phyloP scores from a whole-genome alignment of 2,888 invertebrate genomes.

The Abrostola triplasia region DNA sequence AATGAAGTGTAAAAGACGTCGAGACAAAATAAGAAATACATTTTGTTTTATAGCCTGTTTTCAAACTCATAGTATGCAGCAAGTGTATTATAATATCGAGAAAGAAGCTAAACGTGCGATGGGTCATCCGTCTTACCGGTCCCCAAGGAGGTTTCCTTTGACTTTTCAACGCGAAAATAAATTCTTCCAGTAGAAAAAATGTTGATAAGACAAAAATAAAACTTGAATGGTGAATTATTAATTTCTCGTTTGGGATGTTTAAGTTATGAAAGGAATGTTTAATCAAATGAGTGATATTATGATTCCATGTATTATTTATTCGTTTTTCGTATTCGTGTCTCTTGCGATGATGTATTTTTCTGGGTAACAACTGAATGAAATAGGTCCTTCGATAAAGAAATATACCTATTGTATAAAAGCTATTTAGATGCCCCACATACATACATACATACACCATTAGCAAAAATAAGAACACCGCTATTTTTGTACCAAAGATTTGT shows the following conservation, averaged over 20 bases:
- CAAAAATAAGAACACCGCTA: no score
- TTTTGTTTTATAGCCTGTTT: background rate
- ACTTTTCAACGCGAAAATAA: constrained; percentile 37
- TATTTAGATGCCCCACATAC: no score
- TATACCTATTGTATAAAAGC: no score
- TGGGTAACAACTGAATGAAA: no score
- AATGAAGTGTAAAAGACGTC: no score
- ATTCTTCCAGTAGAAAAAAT: constrained; percentile 36
- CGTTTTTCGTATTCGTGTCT: no score
- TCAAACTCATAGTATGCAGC: constrained; percentile 1
- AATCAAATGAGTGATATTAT: background rate
- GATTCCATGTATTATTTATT: no score
- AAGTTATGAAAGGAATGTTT: background rate
- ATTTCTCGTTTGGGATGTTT: background rate
- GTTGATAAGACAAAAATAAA: constrained; percentile 31
- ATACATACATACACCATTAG: no score
- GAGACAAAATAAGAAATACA: no score
- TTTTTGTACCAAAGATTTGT: no score
- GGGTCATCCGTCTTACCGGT: constrained; percentile 48
- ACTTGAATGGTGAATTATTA: constrained; percentile 15
- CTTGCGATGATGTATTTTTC: no score
- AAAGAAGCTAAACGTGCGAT: constrained; percentile 34
- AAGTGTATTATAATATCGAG: constrained; percentile 46
- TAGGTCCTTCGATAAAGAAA: no score
- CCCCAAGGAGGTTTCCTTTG: constrained; percentile 38